Evolutionary conservation across 2,888 invertebrate genomes (phyloP), one percentile per base, ranked within the genome.

Genomic region (Octodonta nipae): DNA sequence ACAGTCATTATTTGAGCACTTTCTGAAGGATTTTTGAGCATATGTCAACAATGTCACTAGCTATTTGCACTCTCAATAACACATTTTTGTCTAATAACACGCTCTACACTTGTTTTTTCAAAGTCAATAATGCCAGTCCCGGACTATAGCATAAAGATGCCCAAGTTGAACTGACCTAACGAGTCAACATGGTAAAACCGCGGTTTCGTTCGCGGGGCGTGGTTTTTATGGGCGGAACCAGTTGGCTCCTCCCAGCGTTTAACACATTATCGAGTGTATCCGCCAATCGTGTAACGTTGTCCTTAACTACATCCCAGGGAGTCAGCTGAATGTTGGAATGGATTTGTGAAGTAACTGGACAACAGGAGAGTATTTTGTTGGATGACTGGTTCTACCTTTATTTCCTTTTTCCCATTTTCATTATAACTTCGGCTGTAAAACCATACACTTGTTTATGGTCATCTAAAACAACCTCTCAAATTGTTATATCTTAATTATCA

Each of bases 1-100:
- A 74, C 71, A 70, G 73, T 73, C 74, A 74, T 74, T 60, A 70
- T 73, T 72, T 70, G 69, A 64, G 11, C 22, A 22, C 22, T 11
- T 11, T 22, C 67, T 33, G 51, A 65, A 60, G 65, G 67, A 65
- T 71, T 71, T 60, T 68, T 73, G 64, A 73, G 71, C 73, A 73
- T 73, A 44, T 35, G 43, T 43, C 37, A 35, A 34, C 6, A 10
- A 22, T 15, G 25, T 22, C 28, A 14, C 22, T 33, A 32, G 28
- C 29, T 24, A 31, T 10, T 17, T 24, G 26, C 39, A 40, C 39
- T 36, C 14, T 11, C 6, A 27, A 27, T 16, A 16, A 12, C 32
- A 36, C 33, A 26, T n/a, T 6, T 17, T 32, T 34, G 35, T 34
- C 32, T 30, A 25, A n/a, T n/a, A n/a, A n/a, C n/a, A n/a, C n/a